Conservation (phyloP, 1,140 invertebrate genomes). For the Drosophila repleta region DNA sequence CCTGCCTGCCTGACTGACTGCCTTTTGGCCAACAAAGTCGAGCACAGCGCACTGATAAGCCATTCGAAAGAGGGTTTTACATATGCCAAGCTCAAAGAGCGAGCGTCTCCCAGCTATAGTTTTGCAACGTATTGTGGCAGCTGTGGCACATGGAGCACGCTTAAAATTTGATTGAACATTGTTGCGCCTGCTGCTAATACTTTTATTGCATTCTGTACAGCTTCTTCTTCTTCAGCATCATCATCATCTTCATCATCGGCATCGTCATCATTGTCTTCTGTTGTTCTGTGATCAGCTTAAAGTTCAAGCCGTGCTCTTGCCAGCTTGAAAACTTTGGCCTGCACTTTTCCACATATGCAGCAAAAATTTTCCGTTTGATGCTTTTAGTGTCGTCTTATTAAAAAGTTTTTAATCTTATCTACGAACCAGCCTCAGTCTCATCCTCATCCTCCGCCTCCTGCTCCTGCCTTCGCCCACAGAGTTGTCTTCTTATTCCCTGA, state of each 20-base stretch:
- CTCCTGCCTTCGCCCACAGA: background rate
- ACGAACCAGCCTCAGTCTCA: background rate
- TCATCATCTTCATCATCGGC: background rate
- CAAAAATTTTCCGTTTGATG: slow-evolving; percentile 72
- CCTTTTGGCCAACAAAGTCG: slow-evolving; percentile 55
- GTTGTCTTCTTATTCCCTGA: slow-evolving; percentile 61
- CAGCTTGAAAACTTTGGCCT: slow-evolving; percentile 48
- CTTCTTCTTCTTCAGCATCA: slow-evolving; percentile 16
- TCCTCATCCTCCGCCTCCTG: background rate
- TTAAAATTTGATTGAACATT: slow-evolving; percentile 80
- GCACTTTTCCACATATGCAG: slow-evolving; percentile 59
- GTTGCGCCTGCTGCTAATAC: slow-evolving; percentile 65
- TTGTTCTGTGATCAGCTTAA: slow-evolving; percentile 39
- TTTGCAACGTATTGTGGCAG: slow-evolving; percentile 29
- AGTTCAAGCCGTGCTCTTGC: slow-evolving; percentile 50
- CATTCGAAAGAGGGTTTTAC: slow-evolving; percentile 77
- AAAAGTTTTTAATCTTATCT: slow-evolving; percentile 78
- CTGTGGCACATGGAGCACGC: slow-evolving; percentile 14
- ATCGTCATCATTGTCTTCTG: background rate
- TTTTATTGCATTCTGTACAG: slow-evolving; percentile 61
- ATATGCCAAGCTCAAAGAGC: slow-evolving; percentile 56
- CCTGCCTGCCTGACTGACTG: slow-evolving; percentile 41
- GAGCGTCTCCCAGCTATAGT: background rate
- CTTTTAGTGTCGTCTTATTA: slow-evolving; percentile 82
- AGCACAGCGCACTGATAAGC: slow-evolving; percentile 65